phyloP scores from a whole-genome alignment of 2,113 vertebrate species.

The Chauna torquata region DNA sequence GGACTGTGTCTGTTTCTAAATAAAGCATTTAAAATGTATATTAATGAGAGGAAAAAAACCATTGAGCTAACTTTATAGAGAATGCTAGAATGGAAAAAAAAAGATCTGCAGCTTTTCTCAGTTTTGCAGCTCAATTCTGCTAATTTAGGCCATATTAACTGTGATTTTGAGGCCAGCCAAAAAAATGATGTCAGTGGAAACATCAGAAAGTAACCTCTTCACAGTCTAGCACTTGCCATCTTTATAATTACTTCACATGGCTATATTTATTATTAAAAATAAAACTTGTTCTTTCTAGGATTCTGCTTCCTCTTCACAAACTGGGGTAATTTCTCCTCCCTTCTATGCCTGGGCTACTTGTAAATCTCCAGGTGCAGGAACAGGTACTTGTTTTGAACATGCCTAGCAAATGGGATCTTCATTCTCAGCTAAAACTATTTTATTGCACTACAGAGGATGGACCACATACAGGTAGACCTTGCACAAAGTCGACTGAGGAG shows the following conservation, averaged over 20 bases:
- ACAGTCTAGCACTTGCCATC: not conserved
- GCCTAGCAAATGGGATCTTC: not conserved
- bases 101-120: not conserved
- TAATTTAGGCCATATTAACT: not conserved
- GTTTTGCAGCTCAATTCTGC: not conserved
- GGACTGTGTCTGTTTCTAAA: conserved; percentile 58
- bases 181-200: not conserved
- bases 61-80: not conserved
- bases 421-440: not conserved
- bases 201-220: not conserved
- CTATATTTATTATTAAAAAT: not conserved
- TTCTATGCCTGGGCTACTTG: not conserved
- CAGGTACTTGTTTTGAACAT: not conserved
- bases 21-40: conserved; percentile 67
- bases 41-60: conserved; percentile 51
- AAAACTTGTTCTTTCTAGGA: not conserved
- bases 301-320: not conserved
- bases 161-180: not conserved
- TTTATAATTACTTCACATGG: not conserved
- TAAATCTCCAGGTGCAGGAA: not conserved
- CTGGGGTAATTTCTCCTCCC: not conserved
- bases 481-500: not conserved
- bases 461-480: not conserved
- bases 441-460: not conserved
- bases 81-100: not conserved